Percentiles rank a stretch among this genome's conserved stretches.
Conservation (phyloP, 2,113 vertebrate species). For the Oreochromis aureus region DNA sequence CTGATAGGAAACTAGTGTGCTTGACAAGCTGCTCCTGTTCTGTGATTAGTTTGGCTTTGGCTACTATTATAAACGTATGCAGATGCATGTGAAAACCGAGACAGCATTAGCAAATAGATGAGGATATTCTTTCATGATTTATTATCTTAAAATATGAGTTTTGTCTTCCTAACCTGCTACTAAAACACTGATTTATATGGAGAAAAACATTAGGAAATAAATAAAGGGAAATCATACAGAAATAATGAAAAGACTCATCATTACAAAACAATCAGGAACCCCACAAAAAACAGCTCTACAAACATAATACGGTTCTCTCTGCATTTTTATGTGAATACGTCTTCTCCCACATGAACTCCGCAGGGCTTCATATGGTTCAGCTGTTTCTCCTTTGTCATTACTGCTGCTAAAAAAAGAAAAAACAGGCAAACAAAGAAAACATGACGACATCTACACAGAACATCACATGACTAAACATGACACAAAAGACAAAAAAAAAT, state of each 20-base stretch:
- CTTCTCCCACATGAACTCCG: background rate
- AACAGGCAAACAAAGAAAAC: background rate
- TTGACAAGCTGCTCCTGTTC: background rate
- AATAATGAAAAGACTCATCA: background rate
- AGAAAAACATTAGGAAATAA: background rate
- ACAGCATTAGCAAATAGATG: background rate
- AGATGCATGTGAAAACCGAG: background rate
- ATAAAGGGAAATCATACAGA: background rate
- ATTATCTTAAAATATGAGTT: background rate
- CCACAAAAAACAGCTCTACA: background rate
- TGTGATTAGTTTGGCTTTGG: background rate
- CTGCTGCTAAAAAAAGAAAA: background rate
- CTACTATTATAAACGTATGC: background rate
- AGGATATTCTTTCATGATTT: background rate
- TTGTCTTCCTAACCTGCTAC: background rate
- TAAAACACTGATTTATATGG: background rate
- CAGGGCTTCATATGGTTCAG: background rate
- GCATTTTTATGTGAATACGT: background rate
- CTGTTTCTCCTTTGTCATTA: background rate
- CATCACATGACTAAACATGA: background rate
- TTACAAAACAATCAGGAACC: background rate
- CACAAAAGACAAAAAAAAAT: background rate
- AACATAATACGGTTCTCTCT: background rate
- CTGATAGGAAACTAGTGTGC: background rate
- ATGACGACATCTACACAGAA: accelerated